Evolutionary conservation across 2,113 vertebrate genomes (phyloP).

Genomic region (Callocephalon fimbriatum): DNA sequence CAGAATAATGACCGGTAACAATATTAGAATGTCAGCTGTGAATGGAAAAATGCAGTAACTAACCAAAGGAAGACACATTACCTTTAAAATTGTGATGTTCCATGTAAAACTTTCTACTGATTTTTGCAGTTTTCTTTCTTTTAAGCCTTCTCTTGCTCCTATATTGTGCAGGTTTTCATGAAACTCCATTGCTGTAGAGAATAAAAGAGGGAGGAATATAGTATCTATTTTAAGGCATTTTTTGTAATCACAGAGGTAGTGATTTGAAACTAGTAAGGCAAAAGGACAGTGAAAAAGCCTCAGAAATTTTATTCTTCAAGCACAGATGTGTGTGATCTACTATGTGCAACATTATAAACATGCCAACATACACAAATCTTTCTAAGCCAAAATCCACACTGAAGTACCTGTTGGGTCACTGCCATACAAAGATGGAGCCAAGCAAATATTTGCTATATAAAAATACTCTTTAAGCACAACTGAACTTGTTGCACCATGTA

Average conservation of each 20-base stretch:
- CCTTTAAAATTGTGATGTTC: constrained; percentile 99
- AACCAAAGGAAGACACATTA: constrained; percentile 57
- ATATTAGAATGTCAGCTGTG: neutral
- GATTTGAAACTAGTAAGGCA: constrained; percentile 9
- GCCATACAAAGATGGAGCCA: neutral
- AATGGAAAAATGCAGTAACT: neutral
- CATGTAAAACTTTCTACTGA: constrained; percentile 97
- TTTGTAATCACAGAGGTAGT: neutral
- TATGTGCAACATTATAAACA: neutral
- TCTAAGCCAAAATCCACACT: neutral
- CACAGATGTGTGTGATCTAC: neutral
- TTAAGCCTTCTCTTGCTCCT: constrained; percentile 92
- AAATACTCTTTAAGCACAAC: neutral
- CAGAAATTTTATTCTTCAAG: neutral
- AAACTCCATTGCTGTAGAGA: constrained; percentile 91
- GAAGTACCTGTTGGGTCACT: neutral
- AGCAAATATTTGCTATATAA: neutral
- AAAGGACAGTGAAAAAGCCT: neutral
- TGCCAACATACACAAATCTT: neutral
- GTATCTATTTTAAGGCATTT: neutral
- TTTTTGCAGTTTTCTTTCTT: constrained; percentile 94
- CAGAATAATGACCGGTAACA: neutral
- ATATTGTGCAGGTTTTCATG: constrained; percentile 92
- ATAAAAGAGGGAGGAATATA: neutral
- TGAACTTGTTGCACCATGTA: neutral